Evolutionary conservation across 2,888 invertebrate species (phyloP), one percentile per base, ranked within the genome.

Genomic region (Drepanosiphum platanoidis): DNA sequence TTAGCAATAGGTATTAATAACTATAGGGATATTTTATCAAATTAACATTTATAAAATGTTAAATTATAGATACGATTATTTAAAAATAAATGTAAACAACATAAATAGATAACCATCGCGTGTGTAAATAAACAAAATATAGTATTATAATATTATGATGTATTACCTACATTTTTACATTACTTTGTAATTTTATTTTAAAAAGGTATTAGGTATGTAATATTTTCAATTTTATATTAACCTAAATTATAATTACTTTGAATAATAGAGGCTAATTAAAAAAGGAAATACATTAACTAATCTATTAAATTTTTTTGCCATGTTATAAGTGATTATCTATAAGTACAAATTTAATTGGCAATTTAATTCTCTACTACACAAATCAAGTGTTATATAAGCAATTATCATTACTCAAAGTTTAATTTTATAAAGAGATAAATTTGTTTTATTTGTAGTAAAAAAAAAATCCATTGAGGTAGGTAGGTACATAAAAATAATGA

Each of bases 341-440:
- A 68, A 5, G n/a, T 32, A 32, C 15, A 42, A 64, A 46, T 68
- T 79, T 46, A 79, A 79, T 80, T 80, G 68, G 32, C 52, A 36
- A 80, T 80, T 80, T 70, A 58, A 30, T 52, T 27, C 52, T 70
- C 27, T 58, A 0, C 0, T 18, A 52, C 27, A 42, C 18, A 70
- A 58, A 79, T 79, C 11, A 30, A 79, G n/a, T 42, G 11, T 70
- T 80, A 30, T 9, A 52, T 30, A 52, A 52, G 5, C 30, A 39
- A 70, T 70, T 34, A 79, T 32, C 66, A 68, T 68, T 27, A 32
- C 34, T 66, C 32, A 66, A 66, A 66, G 64, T 79, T 79, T 79
- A 66, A 78, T 77, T 64, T 5, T 8, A 36, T 64, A 42, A 13
- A 22, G n/a, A n/a, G n/a, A 68, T 32, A 15, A 22, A 52, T 36